Evolutionary conservation across 2,113 vertebrate genomes (phyloP).

Genomic region (Climacteris rufus): DNA sequence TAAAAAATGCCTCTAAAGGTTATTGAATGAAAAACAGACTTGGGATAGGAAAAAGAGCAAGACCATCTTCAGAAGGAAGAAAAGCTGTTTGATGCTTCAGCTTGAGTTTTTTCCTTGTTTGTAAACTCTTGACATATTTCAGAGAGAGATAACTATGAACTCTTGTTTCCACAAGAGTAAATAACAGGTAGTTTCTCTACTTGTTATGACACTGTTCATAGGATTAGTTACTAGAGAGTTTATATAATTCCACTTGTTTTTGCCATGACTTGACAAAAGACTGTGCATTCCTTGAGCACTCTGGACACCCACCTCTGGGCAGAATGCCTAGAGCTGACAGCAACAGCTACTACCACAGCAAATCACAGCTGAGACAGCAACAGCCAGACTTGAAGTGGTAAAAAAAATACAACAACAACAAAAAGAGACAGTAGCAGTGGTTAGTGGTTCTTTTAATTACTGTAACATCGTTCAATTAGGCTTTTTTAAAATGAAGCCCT

Average conservation of each 20-base stretch:
- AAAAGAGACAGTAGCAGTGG: not conserved
- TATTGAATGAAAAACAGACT: not conserved
- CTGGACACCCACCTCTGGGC: not conserved
- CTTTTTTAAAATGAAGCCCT: not conserved
- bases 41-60: not conserved
- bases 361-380: not conserved
- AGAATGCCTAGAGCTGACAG: not conserved
- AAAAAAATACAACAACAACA: not conserved
- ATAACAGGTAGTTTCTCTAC: not conserved
- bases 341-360: not conserved
- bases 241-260: not conserved
- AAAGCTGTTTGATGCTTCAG: not conserved
- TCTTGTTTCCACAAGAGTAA: not conserved
- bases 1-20: not conserved
- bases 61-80: not conserved
- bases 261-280: not conserved
- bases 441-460: not conserved
- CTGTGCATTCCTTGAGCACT: not conserved
- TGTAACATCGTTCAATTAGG: not conserved
- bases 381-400: not conserved
- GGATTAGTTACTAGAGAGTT: not conserved
- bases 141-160: not conserved
- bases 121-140: not conserved
- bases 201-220: not conserved
- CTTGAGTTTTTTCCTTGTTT: not conserved